Evolutionary conservation across 2,888 invertebrate genomes (phyloP), one percentile per base, ranked within the genome.

Genomic region (Sinotaia quadrata): DNA sequence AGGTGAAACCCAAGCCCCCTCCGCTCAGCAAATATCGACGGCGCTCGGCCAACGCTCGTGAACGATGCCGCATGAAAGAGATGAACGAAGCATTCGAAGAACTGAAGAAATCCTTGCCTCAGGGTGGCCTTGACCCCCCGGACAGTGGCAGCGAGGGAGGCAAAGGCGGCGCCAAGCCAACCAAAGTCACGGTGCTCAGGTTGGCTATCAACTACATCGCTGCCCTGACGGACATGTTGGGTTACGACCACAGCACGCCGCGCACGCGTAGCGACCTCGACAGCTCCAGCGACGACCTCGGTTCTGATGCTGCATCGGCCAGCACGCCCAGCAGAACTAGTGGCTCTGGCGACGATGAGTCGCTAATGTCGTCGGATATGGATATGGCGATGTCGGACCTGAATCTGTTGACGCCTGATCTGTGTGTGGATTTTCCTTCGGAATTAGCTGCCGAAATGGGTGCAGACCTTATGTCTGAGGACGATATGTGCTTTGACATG

Each of bases 61-160:
- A 96, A 84, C 89, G 96, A 37, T 93, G 92, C 76, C 91, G 96
- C 67, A 96, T 96, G 95, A 91, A 94, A 59, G 95, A 95, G 87
- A 95, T 96, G 79, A 96, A 96, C 89, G 91, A 92, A 71, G 96
- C 95, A 0, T 96, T 96, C 88, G 95, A 95, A 85, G 91, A 93
- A 2, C 90, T 96, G 15, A 91, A 95, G 31, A 91, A 91, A 24
- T 94, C 93, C 27, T 93, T 96, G 18, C 96, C 96, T 1, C 81
- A 86, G 69, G 18, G 7, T 24, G 18, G 12, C 8, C 5, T 7
- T 10, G 24, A 21, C 24, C 31, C 34, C 3, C 4, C 12, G 4
- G 21, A 29, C 57, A 41, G 58, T 27, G 33, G 29, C 31, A 56
- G 56, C 57, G 18, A 10, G 34, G 21, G 8, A 36, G 31, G 29